Conservation (phyloP, 1,140 invertebrate genomes). For the Drosophila virilis region DNA sequence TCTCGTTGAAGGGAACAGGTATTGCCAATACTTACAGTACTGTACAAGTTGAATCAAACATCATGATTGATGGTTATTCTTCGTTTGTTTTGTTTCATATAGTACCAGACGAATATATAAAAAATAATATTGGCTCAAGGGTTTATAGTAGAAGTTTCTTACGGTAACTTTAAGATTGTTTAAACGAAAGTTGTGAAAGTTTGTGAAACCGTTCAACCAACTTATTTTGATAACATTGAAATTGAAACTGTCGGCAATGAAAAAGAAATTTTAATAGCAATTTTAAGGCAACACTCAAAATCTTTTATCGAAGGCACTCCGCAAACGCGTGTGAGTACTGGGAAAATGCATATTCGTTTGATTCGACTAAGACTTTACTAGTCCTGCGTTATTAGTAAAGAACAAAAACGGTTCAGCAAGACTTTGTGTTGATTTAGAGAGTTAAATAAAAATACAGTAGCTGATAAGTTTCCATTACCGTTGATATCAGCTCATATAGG, state of each 20-base stretch:
- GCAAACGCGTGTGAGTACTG: slow-evolving; percentile 2
- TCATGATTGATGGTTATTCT: slow-evolving; percentile 10
- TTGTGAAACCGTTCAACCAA: background rate
- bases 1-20: slow-evolving; percentile 10
- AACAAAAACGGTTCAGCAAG: background rate
- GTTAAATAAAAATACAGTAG: slow-evolving; percentile 19
- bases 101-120: slow-evolving; percentile 6
- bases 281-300: slow-evolving; percentile 11
- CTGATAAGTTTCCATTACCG: slow-evolving; percentile 15
- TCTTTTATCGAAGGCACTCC: slow-evolving; percentile 18
- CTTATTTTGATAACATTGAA: slow-evolving; percentile 12
- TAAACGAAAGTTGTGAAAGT: background rate
- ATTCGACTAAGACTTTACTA: background rate
- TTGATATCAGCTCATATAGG: slow-evolving; percentile 11
- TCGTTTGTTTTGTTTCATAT: background rate
- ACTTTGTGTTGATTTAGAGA: slow-evolving; percentile 17
- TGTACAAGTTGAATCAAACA: slow-evolving; percentile 3
- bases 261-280: slow-evolving; percentile 11
- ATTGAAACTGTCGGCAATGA: background rate
- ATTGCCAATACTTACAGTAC: slow-evolving; percentile 4
- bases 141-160: background rate
- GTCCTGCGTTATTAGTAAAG: slow-evolving; percentile 6
- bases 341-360: too few relatives aligned
- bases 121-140: slow-evolving; percentile 12
- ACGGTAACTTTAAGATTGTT: slow-evolving; percentile 1